Conservation (phyloP, 1,140 invertebrate genomes). For the Aphaenogaster rudis region DNA sequence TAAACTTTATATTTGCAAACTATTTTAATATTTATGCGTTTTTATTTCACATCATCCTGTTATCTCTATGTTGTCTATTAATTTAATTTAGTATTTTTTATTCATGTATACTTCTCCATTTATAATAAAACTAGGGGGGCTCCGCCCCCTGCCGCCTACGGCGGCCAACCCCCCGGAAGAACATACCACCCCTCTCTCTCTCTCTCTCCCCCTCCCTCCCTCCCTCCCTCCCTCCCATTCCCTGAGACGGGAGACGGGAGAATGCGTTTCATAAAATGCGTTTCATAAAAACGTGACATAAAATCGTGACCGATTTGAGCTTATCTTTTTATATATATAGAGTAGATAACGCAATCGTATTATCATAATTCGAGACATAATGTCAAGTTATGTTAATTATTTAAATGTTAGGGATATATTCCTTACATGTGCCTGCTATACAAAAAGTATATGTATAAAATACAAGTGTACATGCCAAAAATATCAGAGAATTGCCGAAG, state of each 20-base stretch:
- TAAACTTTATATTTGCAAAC: background rate
- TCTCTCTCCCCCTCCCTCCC: too few species aligned
- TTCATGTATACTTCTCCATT: background rate
- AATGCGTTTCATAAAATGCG: too few species aligned
- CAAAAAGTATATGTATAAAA: background rate
- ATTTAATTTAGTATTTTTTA: slow-evolving; percentile 16
- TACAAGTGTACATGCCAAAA: slow-evolving; percentile 58
- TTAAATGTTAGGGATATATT: background rate
- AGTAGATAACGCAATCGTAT: background rate
- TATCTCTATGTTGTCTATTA: slow-evolving; percentile 5
- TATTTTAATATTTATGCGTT: background rate
- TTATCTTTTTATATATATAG: too few species aligned
- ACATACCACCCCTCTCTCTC: too few species aligned
- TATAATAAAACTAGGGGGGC: background rate
- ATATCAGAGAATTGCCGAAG: slow-evolving; percentile 47
- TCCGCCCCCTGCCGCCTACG: too few species aligned
- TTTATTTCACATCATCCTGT: background rate
- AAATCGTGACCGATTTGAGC: too few species aligned
- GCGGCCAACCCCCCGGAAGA: too few species aligned
- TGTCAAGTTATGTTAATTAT: background rate
- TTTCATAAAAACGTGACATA: too few species aligned
- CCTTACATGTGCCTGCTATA: background rate
- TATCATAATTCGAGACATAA: background rate
- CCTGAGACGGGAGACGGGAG: too few species aligned
- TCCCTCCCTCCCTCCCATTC: too few species aligned